Base-by-base conservation (phyloP, 1,140 invertebrate species). In the Pogonognathellus flavescens region DNA sequence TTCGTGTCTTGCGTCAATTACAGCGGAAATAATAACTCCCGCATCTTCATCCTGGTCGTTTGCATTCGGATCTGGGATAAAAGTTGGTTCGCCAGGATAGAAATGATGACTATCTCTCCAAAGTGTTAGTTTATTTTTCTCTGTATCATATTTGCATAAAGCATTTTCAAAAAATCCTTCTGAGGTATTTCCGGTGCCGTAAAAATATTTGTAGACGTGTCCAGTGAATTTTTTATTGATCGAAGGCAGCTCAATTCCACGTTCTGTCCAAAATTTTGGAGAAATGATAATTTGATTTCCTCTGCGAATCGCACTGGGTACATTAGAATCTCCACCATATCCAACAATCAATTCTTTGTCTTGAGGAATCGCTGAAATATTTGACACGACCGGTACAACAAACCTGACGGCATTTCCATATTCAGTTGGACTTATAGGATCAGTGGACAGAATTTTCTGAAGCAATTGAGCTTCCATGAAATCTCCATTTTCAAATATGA, bases 401-500 rank as follows among this genome's bases (percentile, higher is more conserved):
- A 84, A 88, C 31, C 87, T 22, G n/a, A 49, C 53, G 9, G 85
- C 72, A 11, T 13, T 66, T 41, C 82, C 85, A 31, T 80, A 85
- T 31, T 88, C 85, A 72, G 89, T 84, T 50, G 87, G 84, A 11
- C 66, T 55, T 50, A 62, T 49, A 49, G 88, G 89, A n/a, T 89
- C 85, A n/a, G 81, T 85, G 18, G 86, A 85, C 16, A 90, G 84
- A 18, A 91, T 80, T 70, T 89, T 89, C 9, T 89, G 84, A 9
- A 92, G 59, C 53, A 89, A 89, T 82, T 91, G 88, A 25, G 90
- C 89, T 8, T 91, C 89, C 18, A 92, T 82, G 41, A 81, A 83
- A 25, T 86, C 85, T 25, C 76, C 62, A 62, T 86, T 86, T 49
- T 83, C 20, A 62, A 82, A 86, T 1, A 50, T 50, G 8, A 60